Percentiles rank a stretch among this genome's conserved stretches.
Conservation (phyloP, 2,888 invertebrate genomes). For the Heliconius charithonia region DNA sequence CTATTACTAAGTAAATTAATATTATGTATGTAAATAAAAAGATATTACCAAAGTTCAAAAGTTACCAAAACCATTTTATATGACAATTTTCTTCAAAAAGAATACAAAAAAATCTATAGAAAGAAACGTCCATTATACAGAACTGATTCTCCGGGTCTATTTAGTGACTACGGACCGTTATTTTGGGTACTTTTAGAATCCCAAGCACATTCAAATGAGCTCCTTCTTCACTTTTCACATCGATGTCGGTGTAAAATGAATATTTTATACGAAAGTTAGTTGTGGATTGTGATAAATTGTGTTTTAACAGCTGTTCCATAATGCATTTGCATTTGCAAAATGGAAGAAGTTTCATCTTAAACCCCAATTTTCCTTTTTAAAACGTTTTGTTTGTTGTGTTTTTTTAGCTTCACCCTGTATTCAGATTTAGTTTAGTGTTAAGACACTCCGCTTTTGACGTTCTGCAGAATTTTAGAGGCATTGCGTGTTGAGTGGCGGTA, state of each 20-base stretch:
- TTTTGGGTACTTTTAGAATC: conserved; percentile 32
- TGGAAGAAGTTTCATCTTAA: conserved; percentile 1
- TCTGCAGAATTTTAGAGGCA: neutral
- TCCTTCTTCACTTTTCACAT: conserved; percentile 16
- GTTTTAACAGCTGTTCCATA: conserved; percentile 28
- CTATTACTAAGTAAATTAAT: too few species aligned
- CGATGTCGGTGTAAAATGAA: conserved; percentile 21
- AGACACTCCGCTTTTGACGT: neutral
- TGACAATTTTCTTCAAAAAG: conserved; percentile 21
- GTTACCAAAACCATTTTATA: neutral
- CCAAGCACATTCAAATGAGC: conserved; percentile 35
- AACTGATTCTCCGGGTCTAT: conserved; percentile 12
- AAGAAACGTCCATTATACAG: conserved; percentile 26
- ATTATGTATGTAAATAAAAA: neutral
- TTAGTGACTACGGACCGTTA: conserved; percentile 23
- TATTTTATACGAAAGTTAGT: conserved; percentile 34
- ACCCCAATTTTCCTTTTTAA: neutral
- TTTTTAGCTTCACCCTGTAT: neutral
- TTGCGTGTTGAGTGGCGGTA: neutral
- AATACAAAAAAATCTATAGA: conserved; percentile 4
- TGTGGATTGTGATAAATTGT: conserved; percentile 23
- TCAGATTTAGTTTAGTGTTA: neutral
- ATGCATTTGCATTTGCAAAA: conserved; percentile 7
- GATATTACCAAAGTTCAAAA: neutral
- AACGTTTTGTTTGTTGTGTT: neutral